Evolutionary conservation across 2,888 invertebrate genomes (phyloP).

Genomic region (Bruchidius siliquastri): DNA sequence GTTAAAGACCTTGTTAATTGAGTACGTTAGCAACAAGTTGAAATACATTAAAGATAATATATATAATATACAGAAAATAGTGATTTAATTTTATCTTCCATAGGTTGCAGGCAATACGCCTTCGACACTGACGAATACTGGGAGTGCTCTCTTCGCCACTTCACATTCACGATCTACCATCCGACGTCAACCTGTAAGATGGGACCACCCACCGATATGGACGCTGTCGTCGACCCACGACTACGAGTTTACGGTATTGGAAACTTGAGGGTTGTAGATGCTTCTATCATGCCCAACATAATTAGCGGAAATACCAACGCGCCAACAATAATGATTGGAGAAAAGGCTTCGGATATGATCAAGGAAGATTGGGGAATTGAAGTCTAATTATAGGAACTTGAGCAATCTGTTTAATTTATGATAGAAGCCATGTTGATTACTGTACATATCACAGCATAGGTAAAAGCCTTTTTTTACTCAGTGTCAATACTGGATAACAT

Average conservation of each 20-base stretch:
- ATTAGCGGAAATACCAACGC: constrained; percentile 89
- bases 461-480: too few relatives aligned
- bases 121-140: constrained; percentile 80
- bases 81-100: constrained; percentile 51
- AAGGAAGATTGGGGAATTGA: constrained; percentile 69
- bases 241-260: constrained; percentile 73
- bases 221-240: constrained; percentile 75
- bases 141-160: constrained; percentile 79
- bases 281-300: constrained; percentile 84
- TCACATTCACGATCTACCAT: constrained; percentile 78
- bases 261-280: constrained; percentile 74
- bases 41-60: too few relatives aligned
- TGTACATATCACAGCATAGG: too few relatives aligned
- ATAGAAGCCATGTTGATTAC: too few relatives aligned
- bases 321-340: constrained; percentile 85
- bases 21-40: too few relatives aligned
- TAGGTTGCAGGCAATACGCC: constrained; percentile 66
- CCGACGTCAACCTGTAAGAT: constrained; percentile 83
- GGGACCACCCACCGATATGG: constrained; percentile 72
- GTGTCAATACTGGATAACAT: too few relatives aligned
- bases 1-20: too few relatives aligned
- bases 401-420: too few relatives aligned
- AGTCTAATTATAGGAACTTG: not conserved
- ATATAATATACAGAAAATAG: not conserved
- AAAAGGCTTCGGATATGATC: constrained; percentile 84